Percentiles rank a stretch among this genome's conserved stretches.
phyloP scores from a whole-genome alignment of 2,797 vertebrate genomes.

The Chaenodraco wilsoni region DNA sequence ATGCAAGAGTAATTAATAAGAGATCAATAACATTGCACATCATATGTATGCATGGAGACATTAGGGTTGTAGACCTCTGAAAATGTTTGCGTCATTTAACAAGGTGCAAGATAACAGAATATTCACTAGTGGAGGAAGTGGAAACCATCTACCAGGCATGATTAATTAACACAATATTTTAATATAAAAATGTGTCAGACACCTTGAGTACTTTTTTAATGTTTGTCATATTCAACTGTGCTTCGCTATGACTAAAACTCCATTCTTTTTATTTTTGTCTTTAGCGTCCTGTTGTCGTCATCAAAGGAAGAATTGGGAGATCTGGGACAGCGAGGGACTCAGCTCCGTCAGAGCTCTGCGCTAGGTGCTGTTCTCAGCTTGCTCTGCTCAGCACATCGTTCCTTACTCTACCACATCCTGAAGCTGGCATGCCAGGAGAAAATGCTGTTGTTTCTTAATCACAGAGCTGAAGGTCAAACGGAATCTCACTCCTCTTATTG shows the following conservation, averaged over 20 bases:
- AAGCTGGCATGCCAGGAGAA: slow-evolving; percentile 89
- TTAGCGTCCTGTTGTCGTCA: slow-evolving; percentile 87
- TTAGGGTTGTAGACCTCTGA: neutral
- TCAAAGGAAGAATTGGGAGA: slow-evolving; percentile 83
- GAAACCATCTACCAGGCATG: neutral
- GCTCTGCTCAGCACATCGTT: slow-evolving; percentile 91
- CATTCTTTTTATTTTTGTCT: slow-evolving; percentile 58
- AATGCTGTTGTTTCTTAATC: slow-evolving; percentile 72
- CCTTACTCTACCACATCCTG: slow-evolving; percentile 91
- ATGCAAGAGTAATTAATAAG: neutral
- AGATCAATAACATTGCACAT: neutral
- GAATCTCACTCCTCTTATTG: slow-evolving; percentile 81
- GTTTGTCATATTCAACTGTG: slow-evolving; percentile 8
- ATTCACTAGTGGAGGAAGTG: neutral
- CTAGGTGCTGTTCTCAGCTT: slow-evolving; percentile 90
- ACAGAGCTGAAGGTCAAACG: slow-evolving; percentile 70
- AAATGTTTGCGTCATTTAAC: neutral
- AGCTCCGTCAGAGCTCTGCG: slow-evolving; percentile 68
- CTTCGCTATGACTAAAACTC: slow-evolving; percentile 30
- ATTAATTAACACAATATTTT: neutral
- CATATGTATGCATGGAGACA: neutral
- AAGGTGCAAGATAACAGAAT: neutral
- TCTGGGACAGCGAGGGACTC: slow-evolving; percentile 80
- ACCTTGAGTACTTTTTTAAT: neutral
- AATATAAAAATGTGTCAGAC: neutral